Percentiles rank a stretch among this genome's conserved stretches.
Conservation (phyloP, 1,140 invertebrate genomes). For the Battus philenor region DNA sequence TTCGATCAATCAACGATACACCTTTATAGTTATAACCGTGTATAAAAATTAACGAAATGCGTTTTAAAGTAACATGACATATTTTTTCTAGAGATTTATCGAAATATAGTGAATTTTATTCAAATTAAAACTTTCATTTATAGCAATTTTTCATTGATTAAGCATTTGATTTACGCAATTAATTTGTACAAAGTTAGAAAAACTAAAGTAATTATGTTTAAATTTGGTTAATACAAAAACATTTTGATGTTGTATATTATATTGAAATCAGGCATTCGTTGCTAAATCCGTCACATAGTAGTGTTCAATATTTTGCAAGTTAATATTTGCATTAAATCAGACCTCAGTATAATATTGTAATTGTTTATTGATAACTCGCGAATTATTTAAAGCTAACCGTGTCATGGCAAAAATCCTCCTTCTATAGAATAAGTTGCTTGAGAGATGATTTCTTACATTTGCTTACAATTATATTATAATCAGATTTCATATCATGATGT, state of each 20-base stretch:
- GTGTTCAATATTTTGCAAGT: background rate
- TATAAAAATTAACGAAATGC: conserved; percentile 31
- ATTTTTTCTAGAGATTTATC: conserved; percentile 67
- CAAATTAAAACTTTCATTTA: background rate
- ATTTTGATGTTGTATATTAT: conserved; percentile 6
- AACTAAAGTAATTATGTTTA: no score
- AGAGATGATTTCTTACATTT: conserved; percentile 43
- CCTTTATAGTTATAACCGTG: conserved; percentile 24
- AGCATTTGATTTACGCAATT: no score
- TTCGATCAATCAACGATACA: conserved; percentile 29
- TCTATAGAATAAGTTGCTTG: conserved; percentile 47
- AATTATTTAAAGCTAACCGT: conserved; percentile 1
- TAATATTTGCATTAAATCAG: conserved; percentile 3
- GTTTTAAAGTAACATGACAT: conserved; percentile 37
- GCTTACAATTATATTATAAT: conserved; percentile 51
- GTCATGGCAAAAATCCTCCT: conserved; percentile 11
- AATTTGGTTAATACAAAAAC: no score
- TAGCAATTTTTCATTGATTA: no score
- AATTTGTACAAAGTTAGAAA: no score
- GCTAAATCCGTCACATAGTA: conserved; percentile 13
- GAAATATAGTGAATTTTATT: conserved; percentile 28
- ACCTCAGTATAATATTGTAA: conserved; percentile 5
- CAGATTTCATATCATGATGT: conserved; percentile 67
- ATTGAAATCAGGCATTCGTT: conserved; percentile 5
- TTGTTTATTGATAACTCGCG: conserved; percentile 1